Conservation (phyloP, 2,113 vertebrate species). For the Pionites leucogaster region DNA sequence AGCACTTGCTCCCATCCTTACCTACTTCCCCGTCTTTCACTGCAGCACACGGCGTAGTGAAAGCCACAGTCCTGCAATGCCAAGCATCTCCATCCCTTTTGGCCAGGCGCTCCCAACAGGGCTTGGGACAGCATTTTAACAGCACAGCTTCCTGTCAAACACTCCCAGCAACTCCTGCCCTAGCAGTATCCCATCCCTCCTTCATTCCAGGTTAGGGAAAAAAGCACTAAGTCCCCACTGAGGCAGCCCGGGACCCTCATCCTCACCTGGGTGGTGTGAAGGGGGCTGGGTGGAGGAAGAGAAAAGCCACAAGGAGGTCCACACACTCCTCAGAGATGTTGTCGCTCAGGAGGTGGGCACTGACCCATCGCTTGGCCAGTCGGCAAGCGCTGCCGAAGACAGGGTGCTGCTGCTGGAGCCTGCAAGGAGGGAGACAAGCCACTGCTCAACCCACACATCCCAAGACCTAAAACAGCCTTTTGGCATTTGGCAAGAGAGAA, state of each 20-base stretch:
- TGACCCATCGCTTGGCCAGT: conserved; percentile 92
- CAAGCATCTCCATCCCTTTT: neutral
- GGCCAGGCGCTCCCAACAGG: neutral
- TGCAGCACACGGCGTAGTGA: fast-evolving
- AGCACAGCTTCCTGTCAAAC: neutral
- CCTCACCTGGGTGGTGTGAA: conserved; percentile 88
- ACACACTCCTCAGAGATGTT: conserved; percentile 85
- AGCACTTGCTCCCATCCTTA: neutral
- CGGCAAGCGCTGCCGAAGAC: conserved; percentile 87
- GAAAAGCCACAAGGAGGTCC: conserved; percentile 88
- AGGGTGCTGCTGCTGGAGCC: conserved; percentile 92
- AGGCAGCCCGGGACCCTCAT: neutral
- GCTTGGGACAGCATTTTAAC: neutral
- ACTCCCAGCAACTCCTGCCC: neutral
- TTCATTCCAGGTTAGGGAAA: neutral
- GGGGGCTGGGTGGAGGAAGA: conserved; percentile 90
- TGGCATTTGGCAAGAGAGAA: neutral
- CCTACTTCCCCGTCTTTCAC: neutral
- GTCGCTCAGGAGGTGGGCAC: conserved; percentile 85
- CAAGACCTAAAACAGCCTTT: neutral
- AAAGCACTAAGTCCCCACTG: fast-evolving
- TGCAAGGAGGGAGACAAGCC: neutral
- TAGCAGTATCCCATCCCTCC: neutral
- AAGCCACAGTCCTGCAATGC: neutral
- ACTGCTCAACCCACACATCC: neutral